Base-by-base conservation (phyloP, 2,888 invertebrate species). In the Agriotes lineatus region DNA sequence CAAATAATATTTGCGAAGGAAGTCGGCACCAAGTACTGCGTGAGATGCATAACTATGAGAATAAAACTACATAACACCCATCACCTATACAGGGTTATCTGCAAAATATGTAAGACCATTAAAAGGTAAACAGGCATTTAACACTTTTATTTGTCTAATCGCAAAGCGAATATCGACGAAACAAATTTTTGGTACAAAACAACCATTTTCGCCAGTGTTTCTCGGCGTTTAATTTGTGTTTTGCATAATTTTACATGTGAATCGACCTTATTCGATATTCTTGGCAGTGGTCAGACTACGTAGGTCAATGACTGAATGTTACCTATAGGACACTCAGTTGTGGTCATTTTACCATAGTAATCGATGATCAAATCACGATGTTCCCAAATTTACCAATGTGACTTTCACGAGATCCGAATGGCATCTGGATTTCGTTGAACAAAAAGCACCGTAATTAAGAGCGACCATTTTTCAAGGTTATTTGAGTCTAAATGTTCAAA, bases 231-330 rank as follows among this genome's bases (percentile, higher is more conserved):
- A 2, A 18, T 18, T 42, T 42, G 30, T 52, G 10, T 22, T 52
- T 33, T 3, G n/a, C 16, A 9, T 16, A 12, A 18, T 52, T 52
- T 58, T 42, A 20, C 30, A 9, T 33, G 30, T 48, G 59, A 60
- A 18, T 35, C 59, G 22, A 60, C 48, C 59, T 60, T 44, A 42
- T 60, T 45, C 12, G 6, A 18, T 60, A 48, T n/a, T 60, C 59
- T 60, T 60, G 59, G 59, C 45, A 18, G 6, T 54, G 60, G 58
- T 65, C 65, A 58, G 57, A 59, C 65, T 59, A 45, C 56, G 33
- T 66, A 33, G 66, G 66, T 66, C 66, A 66, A 66, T 54, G 66
- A 66, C 66, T 66, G 54, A 59, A 60, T 45, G 66, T 66, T 66
- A 66, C 66, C 66, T 66, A 54, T 59, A 66, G 66, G 54, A 66